Evolutionary conservation across 2,888 invertebrate species (phyloP).

Genomic region (Poecilus cupreus): DNA sequence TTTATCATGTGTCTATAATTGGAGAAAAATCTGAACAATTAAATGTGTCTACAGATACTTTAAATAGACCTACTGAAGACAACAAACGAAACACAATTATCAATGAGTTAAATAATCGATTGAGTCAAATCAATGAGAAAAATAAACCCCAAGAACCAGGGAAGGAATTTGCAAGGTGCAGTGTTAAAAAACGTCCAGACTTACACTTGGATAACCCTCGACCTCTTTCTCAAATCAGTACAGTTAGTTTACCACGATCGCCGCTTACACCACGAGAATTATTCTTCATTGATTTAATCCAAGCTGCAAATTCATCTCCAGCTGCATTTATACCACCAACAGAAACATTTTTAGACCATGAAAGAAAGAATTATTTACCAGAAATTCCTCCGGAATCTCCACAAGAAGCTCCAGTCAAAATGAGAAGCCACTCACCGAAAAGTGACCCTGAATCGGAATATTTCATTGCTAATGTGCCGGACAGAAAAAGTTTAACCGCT

Average conservation of each 20-base stretch:
- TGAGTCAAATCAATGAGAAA: conserved; percentile 3
- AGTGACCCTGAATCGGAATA: conserved; percentile 57
- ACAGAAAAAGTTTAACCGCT: conserved; percentile 58
- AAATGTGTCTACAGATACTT: conserved; percentile 11
- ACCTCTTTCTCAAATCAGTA: conserved; percentile 44
- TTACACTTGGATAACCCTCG: conserved; percentile 24
- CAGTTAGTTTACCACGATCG: conserved; percentile 30
- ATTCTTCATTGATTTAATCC: conserved; percentile 71
- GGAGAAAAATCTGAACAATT: neutral
- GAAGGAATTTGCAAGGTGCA: conserved; percentile 52
- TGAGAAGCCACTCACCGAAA: neutral
- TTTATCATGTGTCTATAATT: conserved; percentile 44
- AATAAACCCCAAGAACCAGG: neutral
- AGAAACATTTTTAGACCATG: conserved; percentile 36
- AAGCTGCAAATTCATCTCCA: conserved; percentile 66
- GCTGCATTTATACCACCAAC: conserved; percentile 44
- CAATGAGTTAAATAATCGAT: neutral
- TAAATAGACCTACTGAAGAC: neutral
- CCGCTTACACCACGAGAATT: conserved; percentile 70
- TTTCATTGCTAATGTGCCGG: conserved; percentile 64
- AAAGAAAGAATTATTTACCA: conserved; percentile 42
- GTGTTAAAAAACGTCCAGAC: conserved; percentile 53
- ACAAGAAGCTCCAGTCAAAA: neutral
- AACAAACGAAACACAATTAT: conserved; percentile 23
- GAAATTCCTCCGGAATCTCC: neutral